Conservation (phyloP, 2,888 invertebrate genomes). For the Napeogenes sylphis region DNA sequence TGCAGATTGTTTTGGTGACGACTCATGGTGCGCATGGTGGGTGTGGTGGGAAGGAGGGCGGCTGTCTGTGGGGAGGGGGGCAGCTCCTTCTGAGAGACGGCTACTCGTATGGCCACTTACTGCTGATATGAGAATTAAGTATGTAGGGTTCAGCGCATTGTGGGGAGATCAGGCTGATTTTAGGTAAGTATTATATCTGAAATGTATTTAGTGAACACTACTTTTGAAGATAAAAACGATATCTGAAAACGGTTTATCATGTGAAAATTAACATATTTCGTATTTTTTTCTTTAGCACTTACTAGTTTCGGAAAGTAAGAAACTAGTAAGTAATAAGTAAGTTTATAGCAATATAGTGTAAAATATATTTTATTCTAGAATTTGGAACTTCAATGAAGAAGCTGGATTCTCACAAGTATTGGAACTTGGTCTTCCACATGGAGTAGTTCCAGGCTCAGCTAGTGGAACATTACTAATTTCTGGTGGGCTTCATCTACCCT, state of each 20-base stretch:
- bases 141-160: conserved; percentile 80
- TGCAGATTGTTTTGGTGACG: conserved; percentile 65
- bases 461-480: conserved; percentile 79
- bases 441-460: conserved; percentile 81
- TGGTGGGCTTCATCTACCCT: conserved; percentile 79
- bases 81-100: conserved; percentile 74
- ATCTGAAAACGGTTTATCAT: no score
- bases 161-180: conserved; percentile 82
- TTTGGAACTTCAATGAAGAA: conserved; percentile 84
- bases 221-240: no score
- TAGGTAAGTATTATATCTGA: conserved; percentile 57
- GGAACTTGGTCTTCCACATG: conserved; percentile 80
- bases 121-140: conserved; percentile 77
- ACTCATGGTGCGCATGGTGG: conserved; percentile 81
- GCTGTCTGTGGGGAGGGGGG: conserved; percentile 77
- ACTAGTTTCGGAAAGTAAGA: no score
- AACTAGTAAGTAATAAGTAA: no score
- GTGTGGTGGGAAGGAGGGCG: conserved; percentile 81
- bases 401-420: conserved; percentile 83
- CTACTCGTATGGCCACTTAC: conserved; percentile 80
- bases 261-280: no score
- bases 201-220: not conserved
- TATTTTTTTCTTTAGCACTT: not conserved
- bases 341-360: not conserved
- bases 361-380: conserved; percentile 57